Evolutionary conservation across 1,140 invertebrate species (phyloP).

Genomic region (Hypothenemus hampei): DNA sequence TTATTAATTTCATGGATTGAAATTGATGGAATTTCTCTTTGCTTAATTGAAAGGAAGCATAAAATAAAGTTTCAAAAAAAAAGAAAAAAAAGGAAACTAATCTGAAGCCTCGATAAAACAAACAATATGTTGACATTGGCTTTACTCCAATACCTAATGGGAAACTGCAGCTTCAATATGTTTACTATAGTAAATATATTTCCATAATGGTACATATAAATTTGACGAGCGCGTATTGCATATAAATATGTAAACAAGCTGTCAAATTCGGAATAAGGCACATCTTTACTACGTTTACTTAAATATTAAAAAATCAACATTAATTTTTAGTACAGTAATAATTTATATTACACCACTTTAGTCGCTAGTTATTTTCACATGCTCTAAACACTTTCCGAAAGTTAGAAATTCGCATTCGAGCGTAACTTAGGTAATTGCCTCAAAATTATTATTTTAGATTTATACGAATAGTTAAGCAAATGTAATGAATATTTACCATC

Average conservation of each 20-base stretch:
- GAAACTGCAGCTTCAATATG: background rate
- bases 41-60: too few relatives aligned
- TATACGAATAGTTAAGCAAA: background rate
- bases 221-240: background rate
- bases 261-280: background rate
- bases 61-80: too few relatives aligned
- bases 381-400: background rate
- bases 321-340: too few relatives aligned
- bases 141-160: background rate
- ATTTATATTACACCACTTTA: too few relatives aligned
- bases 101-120: too few relatives aligned
- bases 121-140: too few relatives aligned
- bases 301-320: too few relatives aligned
- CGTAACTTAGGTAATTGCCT: slow-evolving; percentile 1
- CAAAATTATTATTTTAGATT: slow-evolving; percentile 7
- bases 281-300: background rate
- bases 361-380: background rate
- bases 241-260: slow-evolving; percentile 3
- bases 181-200: background rate
- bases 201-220: background rate
- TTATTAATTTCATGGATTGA: too few relatives aligned
- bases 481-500: slow-evolving; percentile 3
- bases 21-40: too few relatives aligned
- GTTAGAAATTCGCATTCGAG: background rate
- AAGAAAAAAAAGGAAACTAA: too few relatives aligned